Base-by-base conservation (phyloP, 2,113 vertebrate species). In the Turdus rufiventris region DNA sequence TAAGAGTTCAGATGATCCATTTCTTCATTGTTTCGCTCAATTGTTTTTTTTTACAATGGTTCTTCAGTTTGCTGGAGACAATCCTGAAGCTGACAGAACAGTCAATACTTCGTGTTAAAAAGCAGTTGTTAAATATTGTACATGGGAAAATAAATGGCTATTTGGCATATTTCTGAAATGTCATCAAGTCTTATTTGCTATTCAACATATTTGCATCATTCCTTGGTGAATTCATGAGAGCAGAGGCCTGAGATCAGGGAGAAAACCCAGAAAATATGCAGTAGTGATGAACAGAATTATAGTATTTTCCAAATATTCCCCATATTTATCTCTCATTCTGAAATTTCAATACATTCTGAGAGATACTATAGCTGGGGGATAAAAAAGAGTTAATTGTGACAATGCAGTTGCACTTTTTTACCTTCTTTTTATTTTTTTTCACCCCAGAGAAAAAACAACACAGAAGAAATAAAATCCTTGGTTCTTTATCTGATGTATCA, bases 11-110 rank as follows among this genome's bases (percentile, higher is more conserved):
- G 51, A 87, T 66, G 62, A 92, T 88, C 62, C 31, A 62, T 93
- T 97, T 89, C 67, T 94, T 85, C 75, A 67, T 85, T 91, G 18
- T 90, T 95, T 88, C 43, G 56, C 51, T 83, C 1, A 2, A 82
- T 58, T 92, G 23, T 85, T 89, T 92, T 89, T 92, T 62, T 91
- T 65, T 43, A 88, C 82, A 96, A 80, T 89, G 25, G 56, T 75
- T 88, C 56, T 87, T 78, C 51, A 73, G 33, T 62, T 85, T 88
- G 15, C 50, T 85, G 58, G 71, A 95, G 63, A 48, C 50, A 56
- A 67, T 88, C 40, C 71, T 83, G 68, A 79, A 88, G 51, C 66
- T 77, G 63, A 91, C 60, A 90, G 48, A 89, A 80, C 21, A 90
- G 36, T 38, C 56, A 91, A 94, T 85, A 66, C 18, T 76, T 89